phyloP scores from a whole-genome alignment of 2,113 vertebrate species.

The Elephantulus edwardii region DNA sequence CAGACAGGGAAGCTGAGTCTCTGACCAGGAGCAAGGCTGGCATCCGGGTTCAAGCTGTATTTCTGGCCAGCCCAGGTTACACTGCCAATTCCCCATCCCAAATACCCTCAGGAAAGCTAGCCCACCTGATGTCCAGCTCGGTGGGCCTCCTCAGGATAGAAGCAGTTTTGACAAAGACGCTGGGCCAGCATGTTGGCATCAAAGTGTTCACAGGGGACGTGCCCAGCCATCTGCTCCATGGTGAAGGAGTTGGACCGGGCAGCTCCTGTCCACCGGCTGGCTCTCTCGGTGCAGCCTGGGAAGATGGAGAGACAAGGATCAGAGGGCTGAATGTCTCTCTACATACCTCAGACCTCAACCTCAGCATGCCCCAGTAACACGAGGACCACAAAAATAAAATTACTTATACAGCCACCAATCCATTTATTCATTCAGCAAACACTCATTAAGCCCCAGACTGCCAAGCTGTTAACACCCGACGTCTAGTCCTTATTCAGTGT shows the following conservation, averaged over 20 bases:
- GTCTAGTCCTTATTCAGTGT: background rate
- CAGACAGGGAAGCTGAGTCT: background rate
- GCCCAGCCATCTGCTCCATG: conserved; percentile 75
- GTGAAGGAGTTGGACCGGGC: conserved; percentile 19
- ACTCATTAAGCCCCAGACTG: background rate
- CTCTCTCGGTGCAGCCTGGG: background rate
- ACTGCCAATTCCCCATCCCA: background rate
- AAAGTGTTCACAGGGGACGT: conserved; percentile 84
- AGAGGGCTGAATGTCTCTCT: background rate
- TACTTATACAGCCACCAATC: background rate
- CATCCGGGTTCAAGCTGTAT: background rate
- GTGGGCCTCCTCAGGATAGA: conserved; percentile 85
- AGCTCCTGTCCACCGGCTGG: conserved; percentile 12
- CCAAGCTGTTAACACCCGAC: background rate
- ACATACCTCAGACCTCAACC: background rate
- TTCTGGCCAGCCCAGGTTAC: background rate
- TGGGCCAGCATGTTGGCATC: conserved; percentile 90
- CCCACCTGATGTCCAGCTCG: conserved; percentile 80
- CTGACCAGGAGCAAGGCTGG: background rate
- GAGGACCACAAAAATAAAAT: background rate
- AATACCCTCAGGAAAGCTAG: background rate
- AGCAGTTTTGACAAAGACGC: conserved; percentile 89
- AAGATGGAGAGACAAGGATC: background rate
- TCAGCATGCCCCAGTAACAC: background rate
- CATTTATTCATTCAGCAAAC: conserved; percentile 18